Evolutionary conservation across 1,140 invertebrate genomes (phyloP).

Genomic region (Pogonomyrmex barbatus): DNA sequence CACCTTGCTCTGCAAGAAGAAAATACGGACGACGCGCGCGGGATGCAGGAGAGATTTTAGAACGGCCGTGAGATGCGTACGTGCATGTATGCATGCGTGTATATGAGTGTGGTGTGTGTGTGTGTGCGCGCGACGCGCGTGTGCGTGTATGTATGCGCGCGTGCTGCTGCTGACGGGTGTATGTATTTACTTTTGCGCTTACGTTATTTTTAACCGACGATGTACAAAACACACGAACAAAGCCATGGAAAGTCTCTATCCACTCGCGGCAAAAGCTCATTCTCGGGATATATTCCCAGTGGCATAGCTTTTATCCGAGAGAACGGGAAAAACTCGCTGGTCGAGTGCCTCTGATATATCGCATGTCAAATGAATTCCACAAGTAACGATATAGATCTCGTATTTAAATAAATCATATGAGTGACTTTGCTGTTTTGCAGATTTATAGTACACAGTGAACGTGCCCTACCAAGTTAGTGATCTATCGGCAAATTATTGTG

Average conservation of each 20-base stretch:
- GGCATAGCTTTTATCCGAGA: constrained; percentile 34
- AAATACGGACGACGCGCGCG: not conserved
- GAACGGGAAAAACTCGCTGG: not conserved
- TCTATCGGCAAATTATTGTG: not conserved
- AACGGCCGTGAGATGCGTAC: constrained; percentile 61
- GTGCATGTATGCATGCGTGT: not conserved
- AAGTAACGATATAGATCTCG: not conserved
- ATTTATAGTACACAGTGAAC: constrained; percentile 53
- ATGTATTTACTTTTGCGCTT: constrained; percentile 76
- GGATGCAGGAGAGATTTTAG: constrained; percentile 31
- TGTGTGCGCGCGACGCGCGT: not conserved
- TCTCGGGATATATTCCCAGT: constrained; percentile 59
- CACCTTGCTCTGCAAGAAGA: constrained; percentile 9
- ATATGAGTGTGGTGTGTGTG: not conserved
- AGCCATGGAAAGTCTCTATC: constrained; percentile 48
- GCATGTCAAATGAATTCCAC: not conserved
- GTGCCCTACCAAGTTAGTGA: constrained; percentile 35
- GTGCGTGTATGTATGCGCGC: not conserved
- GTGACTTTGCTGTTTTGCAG: constrained; percentile 51
- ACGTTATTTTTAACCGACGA: constrained; percentile 75
- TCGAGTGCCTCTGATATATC: not conserved
- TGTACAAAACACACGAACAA: constrained; percentile 69
- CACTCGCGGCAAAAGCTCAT: constrained; percentile 49
- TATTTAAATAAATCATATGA: not conserved
- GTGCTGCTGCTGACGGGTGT: not conserved